Evolutionary conservation across 2,113 vertebrate species (phyloP).

Genomic region (Prietella phreatophila): DNA sequence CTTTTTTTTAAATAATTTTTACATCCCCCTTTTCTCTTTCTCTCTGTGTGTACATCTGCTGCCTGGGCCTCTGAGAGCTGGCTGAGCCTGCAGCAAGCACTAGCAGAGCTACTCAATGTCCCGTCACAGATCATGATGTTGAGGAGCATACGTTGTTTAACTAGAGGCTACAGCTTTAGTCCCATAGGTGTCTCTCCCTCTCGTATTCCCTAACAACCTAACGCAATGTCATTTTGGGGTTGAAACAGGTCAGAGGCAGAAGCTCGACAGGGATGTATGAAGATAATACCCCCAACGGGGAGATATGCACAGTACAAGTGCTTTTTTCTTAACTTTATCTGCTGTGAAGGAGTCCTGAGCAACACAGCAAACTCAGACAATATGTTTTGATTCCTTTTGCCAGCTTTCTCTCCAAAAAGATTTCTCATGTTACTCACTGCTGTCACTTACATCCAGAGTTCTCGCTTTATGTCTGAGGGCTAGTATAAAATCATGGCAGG

Average conservation of each 20-base stretch:
- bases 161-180: slow-evolving; percentile 34
- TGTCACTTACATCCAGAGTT: not conserved
- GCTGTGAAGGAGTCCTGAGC: slow-evolving; percentile 66
- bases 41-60: slow-evolving; percentile 34
- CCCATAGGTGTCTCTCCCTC: slow-evolving; percentile 17
- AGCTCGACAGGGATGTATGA: slow-evolving; percentile 67
- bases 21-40: slow-evolving; percentile 2
- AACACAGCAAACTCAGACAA: slow-evolving; percentile 54
- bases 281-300: slow-evolving; percentile 70
- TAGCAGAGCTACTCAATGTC: slow-evolving; percentile 18
- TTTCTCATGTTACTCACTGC: slow-evolving; percentile 5
- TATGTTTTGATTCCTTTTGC: slow-evolving; percentile 42
- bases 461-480: not conserved
- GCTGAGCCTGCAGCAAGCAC: slow-evolving; percentile 38
- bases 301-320: slow-evolving; percentile 64
- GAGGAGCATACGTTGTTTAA: slow-evolving; percentile 30
- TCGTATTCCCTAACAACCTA: slow-evolving; percentile 26
- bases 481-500: not conserved
- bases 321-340: slow-evolving; percentile 63
- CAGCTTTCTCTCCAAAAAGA: not conserved
- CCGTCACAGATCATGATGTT: slow-evolving; percentile 31
- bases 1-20: not conserved
- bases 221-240: slow-evolving; percentile 13
- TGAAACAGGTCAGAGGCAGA: slow-evolving; percentile 41
- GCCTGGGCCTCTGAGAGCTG: slow-evolving; percentile 36